Conservation (phyloP, 2,797 vertebrate species). For the Halcyon leucocephala region DNA sequence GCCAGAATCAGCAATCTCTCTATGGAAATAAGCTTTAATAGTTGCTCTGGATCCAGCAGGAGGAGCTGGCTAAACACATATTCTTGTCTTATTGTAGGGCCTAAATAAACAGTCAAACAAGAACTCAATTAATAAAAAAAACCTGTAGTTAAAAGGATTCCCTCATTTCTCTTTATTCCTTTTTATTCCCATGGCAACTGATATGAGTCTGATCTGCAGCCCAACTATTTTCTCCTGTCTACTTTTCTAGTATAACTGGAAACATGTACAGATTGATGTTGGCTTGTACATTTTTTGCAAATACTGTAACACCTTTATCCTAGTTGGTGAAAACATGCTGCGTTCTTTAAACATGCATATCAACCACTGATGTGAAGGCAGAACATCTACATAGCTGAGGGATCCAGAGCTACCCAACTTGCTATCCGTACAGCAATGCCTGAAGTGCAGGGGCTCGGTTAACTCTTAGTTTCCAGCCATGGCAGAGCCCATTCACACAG, state of each 20-base stretch:
- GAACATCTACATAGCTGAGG: background rate
- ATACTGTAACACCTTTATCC: background rate
- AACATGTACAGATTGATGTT: background rate
- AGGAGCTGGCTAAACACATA: slow-evolving; percentile 63
- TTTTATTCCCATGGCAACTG: slow-evolving; percentile 44
- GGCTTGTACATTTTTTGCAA: background rate
- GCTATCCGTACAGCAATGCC: background rate
- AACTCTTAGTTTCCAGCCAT: background rate
- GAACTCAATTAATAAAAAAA: slow-evolving; percentile 10
- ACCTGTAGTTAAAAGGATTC: slow-evolving; percentile 52
- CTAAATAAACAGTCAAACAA: slow-evolving; percentile 63
- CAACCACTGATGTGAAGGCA: background rate
- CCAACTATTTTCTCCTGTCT: slow-evolving; percentile 26
- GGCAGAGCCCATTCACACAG: background rate
- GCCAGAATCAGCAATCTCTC: slow-evolving; percentile 54
- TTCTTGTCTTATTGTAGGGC: slow-evolving; percentile 51
- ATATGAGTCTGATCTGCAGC: background rate
- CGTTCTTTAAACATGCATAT: background rate
- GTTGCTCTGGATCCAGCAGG: slow-evolving; percentile 62
- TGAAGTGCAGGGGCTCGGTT: background rate
- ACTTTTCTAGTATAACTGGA: background rate
- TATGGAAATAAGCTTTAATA: slow-evolving; percentile 29
- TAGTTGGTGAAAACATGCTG: background rate
- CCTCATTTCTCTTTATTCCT: slow-evolving; percentile 45
- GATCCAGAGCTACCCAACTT: background rate